These are phyloP conservation scores for Tachyglossus aculeatus DNA, from an alignment of 2,797 vertebrate species.

Conservation along the genomic window DNA sequence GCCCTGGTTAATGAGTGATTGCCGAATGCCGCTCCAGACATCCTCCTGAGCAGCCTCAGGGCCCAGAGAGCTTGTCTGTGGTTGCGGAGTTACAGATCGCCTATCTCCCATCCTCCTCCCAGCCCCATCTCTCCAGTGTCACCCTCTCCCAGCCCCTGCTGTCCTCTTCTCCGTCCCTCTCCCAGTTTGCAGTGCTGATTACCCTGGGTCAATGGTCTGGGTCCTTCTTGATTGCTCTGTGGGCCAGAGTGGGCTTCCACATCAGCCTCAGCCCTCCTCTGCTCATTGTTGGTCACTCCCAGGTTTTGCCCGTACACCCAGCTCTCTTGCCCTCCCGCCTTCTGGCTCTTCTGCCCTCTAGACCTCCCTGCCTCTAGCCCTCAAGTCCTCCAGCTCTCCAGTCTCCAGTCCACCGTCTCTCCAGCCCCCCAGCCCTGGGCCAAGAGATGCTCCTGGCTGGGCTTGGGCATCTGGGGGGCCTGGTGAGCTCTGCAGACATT, in stretches of 20 bases:
- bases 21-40: too few species aligned
- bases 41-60: too few species aligned
- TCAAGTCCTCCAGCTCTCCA: too few species aligned
- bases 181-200: too few species aligned
- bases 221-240: background rate
- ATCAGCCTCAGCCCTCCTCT: constrained; percentile 18
- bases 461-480: constrained; percentile 26
- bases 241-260: too few species aligned
- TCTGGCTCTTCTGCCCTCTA: background rate
- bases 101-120: too few species aligned
- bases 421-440: constrained; percentile 19
- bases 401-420: too few species aligned
- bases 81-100: too few species aligned
- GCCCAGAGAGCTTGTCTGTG: too few species aligned
- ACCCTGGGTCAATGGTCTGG: background rate
- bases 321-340: background rate
- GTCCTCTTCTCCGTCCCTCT: too few species aligned
- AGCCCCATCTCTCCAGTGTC: background rate
- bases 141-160: background rate
- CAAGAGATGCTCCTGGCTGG: constrained; percentile 60
- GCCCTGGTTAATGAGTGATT: background rate
- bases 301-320: constrained; percentile 59
- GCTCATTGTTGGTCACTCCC: constrained; percentile 41
- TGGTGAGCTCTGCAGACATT: constrained; percentile 54
- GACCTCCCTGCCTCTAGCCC: too few species aligned